Conservation (phyloP, 1,140 invertebrate genomes). For the Gonatopus flavifemur region DNA sequence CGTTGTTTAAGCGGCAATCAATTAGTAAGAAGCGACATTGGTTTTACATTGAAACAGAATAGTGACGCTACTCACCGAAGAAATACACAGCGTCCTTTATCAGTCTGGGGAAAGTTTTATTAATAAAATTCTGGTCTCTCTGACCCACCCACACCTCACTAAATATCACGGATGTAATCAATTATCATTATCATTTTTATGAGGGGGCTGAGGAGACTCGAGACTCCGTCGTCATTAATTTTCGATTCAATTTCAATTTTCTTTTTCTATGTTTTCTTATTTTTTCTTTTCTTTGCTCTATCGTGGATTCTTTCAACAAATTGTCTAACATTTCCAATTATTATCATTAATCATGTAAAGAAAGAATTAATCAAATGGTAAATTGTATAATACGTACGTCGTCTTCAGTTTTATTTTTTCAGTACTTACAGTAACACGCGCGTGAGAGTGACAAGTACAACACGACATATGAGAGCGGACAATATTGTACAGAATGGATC, state of each 20-base stretch:
- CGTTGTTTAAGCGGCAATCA: conserved; percentile 38
- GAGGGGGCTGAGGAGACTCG: no score
- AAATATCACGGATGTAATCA: no score
- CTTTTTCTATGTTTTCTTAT: no score
- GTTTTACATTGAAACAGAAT: conserved; percentile 37
- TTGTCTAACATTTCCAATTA: no score
- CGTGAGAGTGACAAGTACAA: conserved; percentile 56
- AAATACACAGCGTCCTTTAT: conserved; percentile 40
- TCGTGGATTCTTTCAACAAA: no score
- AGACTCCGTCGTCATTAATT: no score
- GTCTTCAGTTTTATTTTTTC: conserved; percentile 41
- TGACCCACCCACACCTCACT: no score
- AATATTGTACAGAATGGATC: conserved; percentile 58
- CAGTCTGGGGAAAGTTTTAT: conserved; percentile 36
- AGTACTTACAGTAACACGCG: conserved; percentile 59
- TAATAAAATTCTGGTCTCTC: conserved; percentile 10
- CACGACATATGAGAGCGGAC: conserved; percentile 55
- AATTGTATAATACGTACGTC: conserved; percentile 55
- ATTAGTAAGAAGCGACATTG: conserved; percentile 40
- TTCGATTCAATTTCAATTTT: conserved; percentile 26
- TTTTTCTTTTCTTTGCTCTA: no score
- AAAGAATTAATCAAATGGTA: conserved; percentile 32
- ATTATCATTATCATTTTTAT: no score
- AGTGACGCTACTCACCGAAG: conserved; percentile 54
- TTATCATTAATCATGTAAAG: conserved; percentile 53